Percentiles rank a stretch among this genome's conserved stretches.
These are phyloP conservation scores for Lithobates sylvaticus DNA, from an alignment of 2,797 vertebrate species.

Conservation along the genomic window DNA sequence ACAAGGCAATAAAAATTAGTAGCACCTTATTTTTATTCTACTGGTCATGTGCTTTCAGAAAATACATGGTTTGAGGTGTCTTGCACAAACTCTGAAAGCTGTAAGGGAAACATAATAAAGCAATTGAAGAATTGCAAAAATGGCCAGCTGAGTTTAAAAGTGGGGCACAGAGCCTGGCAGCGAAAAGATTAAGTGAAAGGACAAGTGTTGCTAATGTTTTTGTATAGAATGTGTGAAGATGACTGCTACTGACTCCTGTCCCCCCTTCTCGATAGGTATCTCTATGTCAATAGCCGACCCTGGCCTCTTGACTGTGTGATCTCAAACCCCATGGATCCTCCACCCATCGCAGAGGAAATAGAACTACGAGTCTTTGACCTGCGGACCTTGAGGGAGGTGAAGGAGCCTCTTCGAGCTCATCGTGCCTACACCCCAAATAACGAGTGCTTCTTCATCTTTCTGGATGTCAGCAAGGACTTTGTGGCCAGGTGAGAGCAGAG, in stretches of 20 bases:
- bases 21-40: no score
- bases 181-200: no score
- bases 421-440: slow-evolving; percentile 95
- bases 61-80: no score
- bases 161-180: no score
- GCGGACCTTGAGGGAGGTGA: slow-evolving; percentile 92
- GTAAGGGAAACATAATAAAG: no score
- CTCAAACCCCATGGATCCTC: slow-evolving; percentile 93
- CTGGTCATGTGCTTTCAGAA: no score
- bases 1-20: no score
- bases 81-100: no score
- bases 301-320: slow-evolving; percentile 92
- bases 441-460: slow-evolving; percentile 97
- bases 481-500: slow-evolving; percentile 87
- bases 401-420: slow-evolving; percentile 88
- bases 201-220: no score
- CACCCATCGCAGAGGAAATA: slow-evolving; percentile 95
- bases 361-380: slow-evolving; percentile 95
- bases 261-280: slow-evolving; percentile 79
- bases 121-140: no score
- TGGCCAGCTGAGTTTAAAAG: no score
- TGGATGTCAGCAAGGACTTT: slow-evolving; percentile 95
- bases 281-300: slow-evolving; percentile 95
- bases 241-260: not conserved
- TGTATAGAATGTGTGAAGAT: no score